Conservation (phyloP, 1,140 invertebrate genomes). For the Sminthurinus signatus region DNA sequence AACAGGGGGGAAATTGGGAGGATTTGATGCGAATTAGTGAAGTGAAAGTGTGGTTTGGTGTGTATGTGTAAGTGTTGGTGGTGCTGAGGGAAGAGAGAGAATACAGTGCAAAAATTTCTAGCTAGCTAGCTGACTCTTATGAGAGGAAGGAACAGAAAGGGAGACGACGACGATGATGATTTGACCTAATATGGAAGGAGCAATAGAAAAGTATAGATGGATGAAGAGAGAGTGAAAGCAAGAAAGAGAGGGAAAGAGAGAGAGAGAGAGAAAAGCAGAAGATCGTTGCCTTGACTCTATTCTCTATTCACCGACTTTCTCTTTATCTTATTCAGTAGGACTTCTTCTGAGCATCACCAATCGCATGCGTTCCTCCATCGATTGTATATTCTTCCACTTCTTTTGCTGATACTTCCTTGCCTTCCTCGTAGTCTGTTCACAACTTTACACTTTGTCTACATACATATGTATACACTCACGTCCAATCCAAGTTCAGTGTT, state of each 20-base stretch:
- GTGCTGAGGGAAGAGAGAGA: too few species aligned
- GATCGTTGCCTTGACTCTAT: conserved; percentile 1
- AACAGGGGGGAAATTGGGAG: conserved; percentile 1
- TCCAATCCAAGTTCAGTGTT: too few species aligned
- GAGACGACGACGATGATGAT: conserved; percentile 9
- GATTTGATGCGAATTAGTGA: not conserved
- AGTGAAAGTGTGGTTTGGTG: not conserved
- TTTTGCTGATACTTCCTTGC: too few species aligned
- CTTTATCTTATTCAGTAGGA: not conserved
- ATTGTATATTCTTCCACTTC: too few species aligned
- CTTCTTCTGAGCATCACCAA: not conserved
- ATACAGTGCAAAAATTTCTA: too few species aligned
- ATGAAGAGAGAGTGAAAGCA: too few species aligned
- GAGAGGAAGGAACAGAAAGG: not conserved
- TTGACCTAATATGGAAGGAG: conserved; percentile 29
- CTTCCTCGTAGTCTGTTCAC: too few species aligned
- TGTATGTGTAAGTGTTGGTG: conserved; percentile 22
- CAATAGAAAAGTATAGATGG: too few species aligned
- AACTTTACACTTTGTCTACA: too few species aligned
- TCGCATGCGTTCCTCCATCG: not conserved
- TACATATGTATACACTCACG: too few species aligned
- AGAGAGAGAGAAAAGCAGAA: too few species aligned
- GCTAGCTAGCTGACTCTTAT: not conserved
- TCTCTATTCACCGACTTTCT: not conserved
- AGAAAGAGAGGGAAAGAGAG: too few species aligned